Percentiles rank a stretch among this genome's conserved stretches.
Evolutionary conservation across 2,113 vertebrate species (phyloP).

Genomic region (Forbesichthys agassizii): DNA sequence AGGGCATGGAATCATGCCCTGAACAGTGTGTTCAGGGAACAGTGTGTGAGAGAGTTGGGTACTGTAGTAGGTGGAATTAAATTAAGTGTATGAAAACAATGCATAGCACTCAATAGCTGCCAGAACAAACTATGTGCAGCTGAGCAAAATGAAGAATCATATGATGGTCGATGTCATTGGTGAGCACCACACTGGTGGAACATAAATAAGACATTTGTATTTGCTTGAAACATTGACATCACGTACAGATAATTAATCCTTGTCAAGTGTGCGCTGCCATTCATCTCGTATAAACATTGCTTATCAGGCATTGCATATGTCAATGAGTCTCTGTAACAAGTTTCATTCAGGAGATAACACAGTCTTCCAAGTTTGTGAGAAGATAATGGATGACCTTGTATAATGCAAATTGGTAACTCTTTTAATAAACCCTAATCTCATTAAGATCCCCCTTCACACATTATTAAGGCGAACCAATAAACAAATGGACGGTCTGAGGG

Average conservation of each 20-base stretch:
- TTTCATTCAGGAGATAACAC: slow-evolving; percentile 49
- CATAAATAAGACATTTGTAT: slow-evolving; percentile 12
- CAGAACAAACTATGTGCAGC: too few relatives aligned
- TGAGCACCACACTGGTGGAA: neutral
- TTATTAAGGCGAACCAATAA: slow-evolving; percentile 67
- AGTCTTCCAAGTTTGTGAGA: slow-evolving; percentile 44
- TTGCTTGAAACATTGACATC: slow-evolving; percentile 5
- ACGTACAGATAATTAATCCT: neutral
- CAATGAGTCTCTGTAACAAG: slow-evolving; percentile 14
- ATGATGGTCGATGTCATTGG: too few relatives aligned
- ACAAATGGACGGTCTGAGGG: slow-evolving; percentile 55
- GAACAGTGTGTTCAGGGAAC: too few relatives aligned
- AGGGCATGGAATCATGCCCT: too few relatives aligned
- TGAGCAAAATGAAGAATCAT: too few relatives aligned
- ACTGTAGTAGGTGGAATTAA: too few relatives aligned
- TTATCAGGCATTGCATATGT: neutral
- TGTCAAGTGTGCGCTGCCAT: neutral
- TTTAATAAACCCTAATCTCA: slow-evolving; percentile 68
- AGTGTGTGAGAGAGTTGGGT: too few relatives aligned
- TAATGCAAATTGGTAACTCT: slow-evolving; percentile 59
- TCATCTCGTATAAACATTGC: slow-evolving; percentile 4
- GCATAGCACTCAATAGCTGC: too few relatives aligned
- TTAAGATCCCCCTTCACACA: slow-evolving; percentile 70
- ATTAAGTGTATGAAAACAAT: too few relatives aligned
- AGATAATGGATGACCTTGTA: slow-evolving; percentile 65